Evolutionary conservation across 2,113 vertebrate species (phyloP).

Genomic region (Xenus cinereus): DNA sequence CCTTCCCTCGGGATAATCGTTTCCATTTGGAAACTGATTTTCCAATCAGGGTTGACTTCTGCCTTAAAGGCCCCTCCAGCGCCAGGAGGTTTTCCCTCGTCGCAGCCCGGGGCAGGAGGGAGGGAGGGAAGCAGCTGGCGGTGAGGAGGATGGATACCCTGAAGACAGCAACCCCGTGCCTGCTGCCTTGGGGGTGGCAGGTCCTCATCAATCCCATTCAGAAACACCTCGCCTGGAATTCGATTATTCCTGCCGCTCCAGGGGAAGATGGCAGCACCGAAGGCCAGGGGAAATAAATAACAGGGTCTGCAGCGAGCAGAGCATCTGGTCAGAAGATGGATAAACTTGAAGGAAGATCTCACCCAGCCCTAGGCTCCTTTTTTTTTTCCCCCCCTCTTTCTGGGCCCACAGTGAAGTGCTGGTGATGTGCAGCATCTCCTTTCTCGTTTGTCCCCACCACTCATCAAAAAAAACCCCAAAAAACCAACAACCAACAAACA

Average conservation of each 20-base stretch:
- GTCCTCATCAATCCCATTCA: background rate
- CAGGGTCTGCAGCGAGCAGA: background rate
- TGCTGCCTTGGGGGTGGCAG: background rate
- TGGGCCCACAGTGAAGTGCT: background rate
- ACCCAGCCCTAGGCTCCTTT: background rate
- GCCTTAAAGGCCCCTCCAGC: background rate
- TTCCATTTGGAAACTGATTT: background rate
- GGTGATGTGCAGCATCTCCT: background rate
- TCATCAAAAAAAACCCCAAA: too few relatives aligned
- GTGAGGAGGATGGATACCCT: fast-evolving
- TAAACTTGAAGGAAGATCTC: background rate
- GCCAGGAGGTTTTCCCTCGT: fast-evolving
- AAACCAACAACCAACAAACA: too few relatives aligned
- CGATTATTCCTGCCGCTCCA: background rate
- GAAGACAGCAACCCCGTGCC: fast-evolving
- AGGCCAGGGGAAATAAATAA: background rate
- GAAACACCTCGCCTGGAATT: background rate
- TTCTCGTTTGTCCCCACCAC: background rate
- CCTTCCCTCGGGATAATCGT: background rate
- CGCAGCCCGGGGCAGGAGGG: background rate
- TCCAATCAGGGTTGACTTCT: background rate
- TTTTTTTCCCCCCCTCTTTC: background rate
- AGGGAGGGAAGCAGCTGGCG: background rate
- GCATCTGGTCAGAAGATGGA: background rate
- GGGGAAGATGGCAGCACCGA: background rate